Conservation (phyloP, 2,797 vertebrate species). For the Pitangus sulphuratus region DNA sequence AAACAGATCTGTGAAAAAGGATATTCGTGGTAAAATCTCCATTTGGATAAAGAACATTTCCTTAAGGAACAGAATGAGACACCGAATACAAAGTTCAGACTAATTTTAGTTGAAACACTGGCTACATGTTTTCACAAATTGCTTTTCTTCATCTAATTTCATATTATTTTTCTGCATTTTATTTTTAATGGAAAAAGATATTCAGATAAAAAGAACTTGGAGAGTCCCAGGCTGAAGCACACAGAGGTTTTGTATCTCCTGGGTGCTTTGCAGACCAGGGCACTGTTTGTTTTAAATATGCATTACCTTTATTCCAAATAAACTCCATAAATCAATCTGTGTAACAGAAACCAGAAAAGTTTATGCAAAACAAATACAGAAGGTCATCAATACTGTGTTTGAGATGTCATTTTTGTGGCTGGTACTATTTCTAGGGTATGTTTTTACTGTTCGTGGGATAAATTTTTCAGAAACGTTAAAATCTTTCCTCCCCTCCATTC, state of each 20-base stretch:
- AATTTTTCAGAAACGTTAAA: conserved; percentile 35
- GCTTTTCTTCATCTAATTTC: background rate
- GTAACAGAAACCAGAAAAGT: conserved; percentile 45
- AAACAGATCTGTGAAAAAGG: conserved; percentile 42
- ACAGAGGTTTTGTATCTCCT: conserved; percentile 13
- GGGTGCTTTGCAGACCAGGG: background rate
- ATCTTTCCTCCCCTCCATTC: conserved; percentile 41
- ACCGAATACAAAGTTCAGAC: conserved; percentile 11
- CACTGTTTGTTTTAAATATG: conserved; percentile 27
- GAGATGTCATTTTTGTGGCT: conserved; percentile 14
- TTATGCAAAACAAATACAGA: conserved; percentile 42
- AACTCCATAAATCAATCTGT: conserved; percentile 33
- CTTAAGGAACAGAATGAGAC: conserved; percentile 7
- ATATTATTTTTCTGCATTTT: background rate
- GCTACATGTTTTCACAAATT: background rate
- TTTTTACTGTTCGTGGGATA: conserved; percentile 26
- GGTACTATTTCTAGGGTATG: conserved; percentile 23
- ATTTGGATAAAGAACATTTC: conserved; percentile 45
- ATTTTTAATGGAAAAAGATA: background rate
- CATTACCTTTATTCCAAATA: conserved; percentile 33
- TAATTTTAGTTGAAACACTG: background rate
- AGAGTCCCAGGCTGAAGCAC: background rate
- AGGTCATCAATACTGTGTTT: conserved; percentile 13
- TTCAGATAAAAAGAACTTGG: background rate
- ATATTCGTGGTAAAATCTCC: conserved; percentile 61